Base-by-base conservation (phyloP, 2,797 vertebrate genomes). In the Distichodus sexfasciatus region DNA sequence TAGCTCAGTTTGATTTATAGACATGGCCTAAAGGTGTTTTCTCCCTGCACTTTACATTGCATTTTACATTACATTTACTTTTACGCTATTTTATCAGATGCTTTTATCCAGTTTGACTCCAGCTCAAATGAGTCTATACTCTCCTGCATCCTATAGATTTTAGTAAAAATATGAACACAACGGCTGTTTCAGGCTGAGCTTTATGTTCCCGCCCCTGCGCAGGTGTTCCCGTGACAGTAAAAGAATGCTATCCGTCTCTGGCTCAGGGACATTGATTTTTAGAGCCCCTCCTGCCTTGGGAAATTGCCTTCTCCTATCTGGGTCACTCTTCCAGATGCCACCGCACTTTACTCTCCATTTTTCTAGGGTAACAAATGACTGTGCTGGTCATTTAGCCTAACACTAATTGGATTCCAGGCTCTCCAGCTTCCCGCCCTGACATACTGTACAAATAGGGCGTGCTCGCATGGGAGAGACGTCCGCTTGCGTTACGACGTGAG, bases 251-350 rank as follows among this genome's bases (percentile, higher is more conserved):
- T 77, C 47, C 36, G 35, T 77, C 62, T 67, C 51, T 4, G 3
- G 28, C 23, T 47, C 43, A 36, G 66, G 65, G 58, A 50, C 70
- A 69, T 77, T 66, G 66, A 73, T 77, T 72, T 73, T 76, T 43
- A 36, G 48, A 26, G 11, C 50, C 19, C 38, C 36, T 48, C 21
- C 28, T 40, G 51, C 69, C 62, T 40, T 28, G 15, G 66, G 64
- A 57, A 71, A 63, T 62, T 23, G 62, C 69, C 62, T 62, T 54
- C 51, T 66, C 62, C 31, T 66, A 63, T 71, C 43, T 71, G 50
- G 71, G 63, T 74, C 71, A 74, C 44, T 47, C 33, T 53, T 57
- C 51, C 19, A 47, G 55, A 55, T 50, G 36, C 46, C 51, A 67
- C 67, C 41, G 50, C n/a, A 50, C 47, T 31, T 59, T 53, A 31